Percentiles rank a stretch among this genome's conserved stretches.
These are phyloP conservation scores for Microchirus variegatus DNA, from an alignment of 2,797 vertebrate species.

Conservation along the genomic window DNA sequence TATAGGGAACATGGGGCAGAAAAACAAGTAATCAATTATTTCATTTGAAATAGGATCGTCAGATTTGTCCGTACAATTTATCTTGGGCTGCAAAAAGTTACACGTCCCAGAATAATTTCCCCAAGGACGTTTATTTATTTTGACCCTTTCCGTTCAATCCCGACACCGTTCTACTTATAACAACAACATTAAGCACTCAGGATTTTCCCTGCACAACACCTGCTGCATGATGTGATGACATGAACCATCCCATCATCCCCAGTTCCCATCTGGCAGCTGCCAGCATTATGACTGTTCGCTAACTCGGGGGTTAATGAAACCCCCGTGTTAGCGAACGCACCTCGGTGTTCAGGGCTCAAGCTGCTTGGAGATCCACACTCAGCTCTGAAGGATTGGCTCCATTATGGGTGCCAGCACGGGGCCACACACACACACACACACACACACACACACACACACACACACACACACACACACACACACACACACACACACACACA, in stretches of 20 bases:
- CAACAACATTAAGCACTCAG: constrained; percentile 57
- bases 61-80: constrained; percentile 16
- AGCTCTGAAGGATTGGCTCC: constrained; percentile 77
- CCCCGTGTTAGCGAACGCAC: constrained; percentile 69
- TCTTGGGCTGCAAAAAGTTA: constrained; percentile 6
- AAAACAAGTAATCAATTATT: neutral
- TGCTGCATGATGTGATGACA: constrained; percentile 69
- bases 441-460: constrained; percentile 32
- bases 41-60: neutral
- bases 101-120: constrained; percentile 13
- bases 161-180: constrained; percentile 35
- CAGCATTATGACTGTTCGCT: constrained; percentile 68
- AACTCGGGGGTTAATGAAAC: constrained; percentile 78
- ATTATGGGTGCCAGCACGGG: constrained; percentile 73
- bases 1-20: neutral
- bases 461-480: constrained; percentile 30
- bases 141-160: constrained; percentile 8
- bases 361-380: constrained; percentile 67
- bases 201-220: constrained; percentile 68
- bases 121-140: constrained; percentile 5
- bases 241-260: constrained; percentile 63
- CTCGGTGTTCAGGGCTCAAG: constrained; percentile 68
- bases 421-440: constrained; percentile 39
- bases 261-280: constrained; percentile 77
- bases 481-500: constrained; percentile 38